Evolutionary conservation across 1,140 invertebrate genomes (phyloP), one percentile per base, ranked within the genome.

Genomic region (Drosophila athabasca): DNA sequence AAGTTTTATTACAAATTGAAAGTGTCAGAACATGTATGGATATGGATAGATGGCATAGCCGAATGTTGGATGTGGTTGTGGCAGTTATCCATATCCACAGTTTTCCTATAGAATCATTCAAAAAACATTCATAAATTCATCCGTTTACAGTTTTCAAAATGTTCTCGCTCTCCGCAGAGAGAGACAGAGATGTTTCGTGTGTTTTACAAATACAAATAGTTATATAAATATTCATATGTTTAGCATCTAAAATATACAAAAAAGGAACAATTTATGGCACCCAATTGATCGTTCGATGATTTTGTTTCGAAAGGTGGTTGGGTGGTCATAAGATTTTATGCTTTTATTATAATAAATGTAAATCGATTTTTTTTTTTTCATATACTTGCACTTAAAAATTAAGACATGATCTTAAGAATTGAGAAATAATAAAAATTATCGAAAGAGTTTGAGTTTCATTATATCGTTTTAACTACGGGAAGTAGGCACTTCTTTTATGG

Each of bases 171-270:
- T 67, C 62, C 43, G 8, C 39, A n/a, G n/a, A n/a, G n/a, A n/a
- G 17, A 19, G 45, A 49, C 31, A 67, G 66, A 55, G 66, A 26
- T 5, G 24, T 5, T 26, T 13, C 65, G 64, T 35, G 29, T 29
- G 41, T 65, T 67, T 71, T 84, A 66, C 48, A 72, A 80, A 49
- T 85, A 62, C 66, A 77, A 68, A 62, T 62, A 66, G 73, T 85
- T 76, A 61, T 79, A 73, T 76, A 84, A 68, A 50, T 80, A 85
- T 67, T 71, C 77, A 64, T 66, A 76, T 61, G 62, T 85, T 59
- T 81, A 82, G 59, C 76, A 46, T 67, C 82, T 88, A 88, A 82
- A 79, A 88, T 88, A 88, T 88, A 88, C 83, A 88, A 88, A 88
- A 87, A 88, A 88, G 83, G 83, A 88, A 88, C 83, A 88, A 77